Percentiles rank a stretch among this genome's conserved stretches.
These are phyloP conservation scores for Cheiracanthium punctorium DNA, from an alignment of 2,888 invertebrate species.

Conservation along the genomic window DNA sequence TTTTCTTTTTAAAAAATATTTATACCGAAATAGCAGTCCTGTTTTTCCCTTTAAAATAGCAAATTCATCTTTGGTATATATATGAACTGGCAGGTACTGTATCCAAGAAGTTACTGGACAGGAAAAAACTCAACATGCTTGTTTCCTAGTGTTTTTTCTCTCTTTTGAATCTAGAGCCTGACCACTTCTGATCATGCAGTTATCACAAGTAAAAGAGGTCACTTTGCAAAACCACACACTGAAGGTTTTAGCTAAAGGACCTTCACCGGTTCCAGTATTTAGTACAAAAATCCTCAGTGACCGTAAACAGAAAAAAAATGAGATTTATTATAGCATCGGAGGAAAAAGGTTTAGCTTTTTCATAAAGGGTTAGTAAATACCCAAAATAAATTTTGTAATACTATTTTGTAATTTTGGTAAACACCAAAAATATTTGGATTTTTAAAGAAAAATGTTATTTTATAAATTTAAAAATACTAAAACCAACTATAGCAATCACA, in stretches of 20 bases:
- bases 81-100: constrained; percentile 69
- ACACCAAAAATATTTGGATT: too few relatives aligned
- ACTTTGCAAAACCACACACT: constrained; percentile 60
- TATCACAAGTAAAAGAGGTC: constrained; percentile 66
- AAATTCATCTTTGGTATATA: constrained; percentile 64
- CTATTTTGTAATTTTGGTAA: too few relatives aligned
- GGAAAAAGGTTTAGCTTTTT: too few relatives aligned
- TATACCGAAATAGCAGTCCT: constrained; percentile 44
- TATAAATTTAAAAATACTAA: too few relatives aligned
- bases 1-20: neutral
- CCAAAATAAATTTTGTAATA: too few relatives aligned
- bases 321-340: too few relatives aligned
- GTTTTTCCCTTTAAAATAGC: constrained; percentile 37
- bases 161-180: constrained; percentile 56
- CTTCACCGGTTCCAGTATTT: constrained; percentile 62
- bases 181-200: constrained; percentile 62
- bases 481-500: too few relatives aligned
- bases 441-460: too few relatives aligned
- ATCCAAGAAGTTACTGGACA: constrained; percentile 64
- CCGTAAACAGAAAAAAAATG: neutral
- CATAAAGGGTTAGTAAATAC: too few relatives aligned
- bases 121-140: constrained; percentile 52
- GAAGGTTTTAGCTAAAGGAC: constrained; percentile 49
- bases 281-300: constrained; percentile 18
- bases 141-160: constrained; percentile 33